Conservation (phyloP, 2,797 vertebrate genomes). For the Bradypodion ventrale region DNA sequence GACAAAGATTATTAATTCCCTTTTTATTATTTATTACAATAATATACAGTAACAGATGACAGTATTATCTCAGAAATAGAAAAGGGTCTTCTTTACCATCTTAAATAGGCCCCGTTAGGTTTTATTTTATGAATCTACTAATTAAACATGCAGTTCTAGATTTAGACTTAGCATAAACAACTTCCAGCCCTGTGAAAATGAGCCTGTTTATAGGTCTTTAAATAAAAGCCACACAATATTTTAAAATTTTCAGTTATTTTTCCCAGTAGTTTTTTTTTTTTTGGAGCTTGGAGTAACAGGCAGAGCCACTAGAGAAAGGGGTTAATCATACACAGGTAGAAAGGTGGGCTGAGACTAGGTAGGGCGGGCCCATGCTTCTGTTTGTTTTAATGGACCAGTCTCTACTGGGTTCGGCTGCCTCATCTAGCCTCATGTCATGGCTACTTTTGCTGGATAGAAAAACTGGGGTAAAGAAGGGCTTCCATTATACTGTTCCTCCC, state of each 20-base stretch:
- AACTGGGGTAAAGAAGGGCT: not conserved
- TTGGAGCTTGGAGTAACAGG: too few species aligned
- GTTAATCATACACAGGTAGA: too few species aligned
- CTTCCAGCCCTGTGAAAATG: too few species aligned
- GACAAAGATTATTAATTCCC: not conserved
- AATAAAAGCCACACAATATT: too few species aligned
- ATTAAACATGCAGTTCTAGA: not conserved
- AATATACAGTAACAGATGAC: not conserved
- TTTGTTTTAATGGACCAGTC: too few species aligned
- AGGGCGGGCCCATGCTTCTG: too few species aligned
- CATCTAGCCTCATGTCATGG: not conserved
- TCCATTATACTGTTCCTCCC: too few species aligned
- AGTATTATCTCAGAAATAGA: not conserved
- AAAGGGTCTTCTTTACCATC: not conserved
- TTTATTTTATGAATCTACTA: not conserved
- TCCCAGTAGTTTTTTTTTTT: too few species aligned
- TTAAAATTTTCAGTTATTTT: too few species aligned
- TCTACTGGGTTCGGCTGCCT: not conserved
- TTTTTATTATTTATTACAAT: not conserved
- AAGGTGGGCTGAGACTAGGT: too few species aligned
- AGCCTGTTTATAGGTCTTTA: not conserved
- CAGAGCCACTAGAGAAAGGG: too few species aligned
- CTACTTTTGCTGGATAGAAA: not conserved
- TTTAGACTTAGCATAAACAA: not conserved
- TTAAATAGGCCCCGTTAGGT: not conserved